phyloP scores from a whole-genome alignment of 2,888 invertebrate genomes.

The Oscheius sp. region DNA sequence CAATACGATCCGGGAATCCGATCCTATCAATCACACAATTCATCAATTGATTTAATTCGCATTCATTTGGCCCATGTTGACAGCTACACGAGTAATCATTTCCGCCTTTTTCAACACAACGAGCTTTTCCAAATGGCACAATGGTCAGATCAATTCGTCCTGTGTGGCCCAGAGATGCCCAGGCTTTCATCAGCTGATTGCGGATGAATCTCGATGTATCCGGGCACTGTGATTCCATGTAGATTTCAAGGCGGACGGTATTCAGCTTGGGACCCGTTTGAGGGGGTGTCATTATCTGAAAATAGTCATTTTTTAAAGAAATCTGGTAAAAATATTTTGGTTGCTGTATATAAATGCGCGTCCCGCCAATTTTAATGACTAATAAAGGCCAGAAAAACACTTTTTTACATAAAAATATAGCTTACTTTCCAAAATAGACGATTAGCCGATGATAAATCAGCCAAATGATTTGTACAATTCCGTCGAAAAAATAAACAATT shows the following conservation, averaged over 20 bases:
- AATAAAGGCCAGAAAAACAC: too few relatives aligned
- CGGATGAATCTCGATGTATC: slow-evolving; percentile 70
- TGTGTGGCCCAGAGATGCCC: slow-evolving; percentile 57
- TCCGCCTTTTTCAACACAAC: slow-evolving; percentile 58
- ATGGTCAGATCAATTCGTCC: slow-evolving; percentile 64
- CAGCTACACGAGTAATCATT: slow-evolving; percentile 66
- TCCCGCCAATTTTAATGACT: too few relatives aligned
- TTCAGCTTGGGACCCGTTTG: slow-evolving; percentile 44
- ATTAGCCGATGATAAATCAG: slow-evolving; percentile 42
- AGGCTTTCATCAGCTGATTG: slow-evolving; percentile 64
- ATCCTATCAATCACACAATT: slow-evolving; percentile 70
- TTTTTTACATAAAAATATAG: too few relatives aligned
- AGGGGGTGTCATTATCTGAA: slow-evolving; percentile 45
- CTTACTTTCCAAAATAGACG: slow-evolving; percentile 42
- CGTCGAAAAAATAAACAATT: slow-evolving; percentile 45
- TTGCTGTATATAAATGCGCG: too few relatives aligned
- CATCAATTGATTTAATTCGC: slow-evolving; percentile 71
- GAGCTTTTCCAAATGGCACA: slow-evolving; percentile 72
- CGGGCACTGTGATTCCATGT: slow-evolving; percentile 73
- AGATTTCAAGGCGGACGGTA: slow-evolving; percentile 65
- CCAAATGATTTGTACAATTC: slow-evolving; percentile 39
- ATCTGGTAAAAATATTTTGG: too few relatives aligned
- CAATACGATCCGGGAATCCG: slow-evolving; percentile 58
- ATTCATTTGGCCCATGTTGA: slow-evolving; percentile 71
- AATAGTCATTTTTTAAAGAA: too few relatives aligned